Percentiles rank a stretch among this genome's conserved stretches.
Evolutionary conservation across 2,113 vertebrate species (phyloP).

Genomic region (Cranoglanis bouderius): DNA sequence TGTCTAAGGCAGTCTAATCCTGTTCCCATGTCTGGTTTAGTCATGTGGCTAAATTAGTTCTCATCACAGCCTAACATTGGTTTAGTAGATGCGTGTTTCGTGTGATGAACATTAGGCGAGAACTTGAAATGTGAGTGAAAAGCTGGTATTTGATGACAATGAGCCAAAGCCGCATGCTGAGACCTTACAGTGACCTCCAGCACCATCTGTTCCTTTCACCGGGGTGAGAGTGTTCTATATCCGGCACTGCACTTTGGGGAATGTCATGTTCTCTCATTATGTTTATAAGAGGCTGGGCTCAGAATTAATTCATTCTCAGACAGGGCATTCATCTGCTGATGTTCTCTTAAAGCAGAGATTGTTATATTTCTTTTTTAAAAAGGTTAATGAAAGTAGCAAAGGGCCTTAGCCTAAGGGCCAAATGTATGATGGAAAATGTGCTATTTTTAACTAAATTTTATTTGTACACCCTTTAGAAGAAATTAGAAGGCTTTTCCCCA

Average conservation of each 20-base stretch:
- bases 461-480: background rate
- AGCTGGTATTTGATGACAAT: background rate
- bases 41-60: constrained; percentile 16
- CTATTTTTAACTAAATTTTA: background rate
- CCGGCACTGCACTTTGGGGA: background rate
- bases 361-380: background rate
- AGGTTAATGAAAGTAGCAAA: background rate
- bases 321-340: too few species aligned
- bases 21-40: constrained; percentile 32
- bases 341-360: background rate
- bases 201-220: constrained; percentile 44
- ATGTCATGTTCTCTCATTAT: background rate
- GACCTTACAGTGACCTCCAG: constrained; percentile 36
- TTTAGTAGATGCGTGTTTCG: background rate
- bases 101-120: background rate
- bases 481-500: too few species aligned
- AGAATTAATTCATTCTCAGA: background rate
- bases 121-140: background rate
- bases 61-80: background rate
- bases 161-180: constrained; percentile 4
- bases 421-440: background rate
- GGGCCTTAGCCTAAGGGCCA: background rate
- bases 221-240: constrained; percentile 29
- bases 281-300: background rate
- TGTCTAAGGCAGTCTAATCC: constrained; percentile 26